A percentile compares a stretch with the other conserved stretches of the same genome.
Conservation (phyloP, 2,113 vertebrate species). For the Notarius quadriscutis region DNA sequence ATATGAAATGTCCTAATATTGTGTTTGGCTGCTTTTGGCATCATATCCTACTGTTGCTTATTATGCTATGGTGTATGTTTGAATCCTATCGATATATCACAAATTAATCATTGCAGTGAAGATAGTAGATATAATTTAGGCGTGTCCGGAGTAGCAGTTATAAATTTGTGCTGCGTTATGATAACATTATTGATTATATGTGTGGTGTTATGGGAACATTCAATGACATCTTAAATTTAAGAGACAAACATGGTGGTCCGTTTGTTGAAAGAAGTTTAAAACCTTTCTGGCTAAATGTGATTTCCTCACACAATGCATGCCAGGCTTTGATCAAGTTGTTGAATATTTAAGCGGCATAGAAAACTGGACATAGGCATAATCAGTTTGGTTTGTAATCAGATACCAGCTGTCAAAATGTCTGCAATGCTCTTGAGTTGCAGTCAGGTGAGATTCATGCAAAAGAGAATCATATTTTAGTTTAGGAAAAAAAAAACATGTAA, state of each 20-base stretch:
- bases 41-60: neutral
- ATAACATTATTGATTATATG: neutral
- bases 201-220: neutral
- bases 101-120: neutral
- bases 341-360: neutral
- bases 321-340: neutral
- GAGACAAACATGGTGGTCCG: neutral
- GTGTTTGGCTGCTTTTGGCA: neutral
- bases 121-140: neutral
- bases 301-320: neutral
- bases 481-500: neutral
- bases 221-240: neutral
- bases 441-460: neutral
- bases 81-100: neutral
- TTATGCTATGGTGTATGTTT: neutral
- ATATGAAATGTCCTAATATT: slow-evolving; percentile 15
- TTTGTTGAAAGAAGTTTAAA: neutral
- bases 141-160: neutral
- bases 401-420: neutral
- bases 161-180: neutral
- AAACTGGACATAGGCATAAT: neutral
- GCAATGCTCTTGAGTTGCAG: neutral
- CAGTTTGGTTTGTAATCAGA: neutral
- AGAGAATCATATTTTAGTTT: neutral
- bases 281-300: neutral